phyloP scores from a whole-genome alignment of 1,140 invertebrate genomes.

The Periplaneta americana region DNA sequence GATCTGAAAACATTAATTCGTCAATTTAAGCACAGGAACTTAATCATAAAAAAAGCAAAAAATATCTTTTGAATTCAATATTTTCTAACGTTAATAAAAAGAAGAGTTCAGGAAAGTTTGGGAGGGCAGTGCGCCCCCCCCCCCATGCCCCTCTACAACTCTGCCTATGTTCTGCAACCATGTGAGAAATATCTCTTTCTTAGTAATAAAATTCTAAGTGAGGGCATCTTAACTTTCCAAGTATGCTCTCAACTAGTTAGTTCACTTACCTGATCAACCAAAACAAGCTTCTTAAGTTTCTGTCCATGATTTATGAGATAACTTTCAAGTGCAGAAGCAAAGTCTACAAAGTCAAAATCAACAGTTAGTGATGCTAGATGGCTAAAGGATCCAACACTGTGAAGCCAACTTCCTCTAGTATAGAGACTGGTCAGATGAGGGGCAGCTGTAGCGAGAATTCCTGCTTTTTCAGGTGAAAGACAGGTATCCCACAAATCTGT shows the following conservation, averaged over 20 bases:
- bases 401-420: conserved; percentile 22
- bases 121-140: too few species aligned
- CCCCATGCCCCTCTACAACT: too few species aligned
- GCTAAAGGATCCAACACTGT: background rate
- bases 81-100: too few species aligned
- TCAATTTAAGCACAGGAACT: too few species aligned
- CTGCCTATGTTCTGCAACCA: too few species aligned
- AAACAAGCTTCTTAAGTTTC: conserved; percentile 3
- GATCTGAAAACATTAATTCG: too few species aligned
- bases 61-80: too few species aligned
- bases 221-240: background rate
- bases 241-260: background rate
- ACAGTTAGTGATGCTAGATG: conserved; percentile 1
- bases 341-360: conserved; percentile 13
- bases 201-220: background rate
- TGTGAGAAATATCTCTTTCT: background rate
- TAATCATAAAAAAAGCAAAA: too few species aligned
- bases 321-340: background rate
- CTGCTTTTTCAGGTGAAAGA: conserved; percentile 23
- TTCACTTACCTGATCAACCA: conserved; percentile 13
- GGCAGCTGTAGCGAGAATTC: conserved; percentile 9
- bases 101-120: too few species aligned
- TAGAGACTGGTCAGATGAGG: conserved; percentile 24
- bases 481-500: conserved; percentile 28
- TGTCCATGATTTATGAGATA: conserved; percentile 4